Base-by-base conservation (phyloP, 2,113 vertebrate species). In the Baryphthengus martii region DNA sequence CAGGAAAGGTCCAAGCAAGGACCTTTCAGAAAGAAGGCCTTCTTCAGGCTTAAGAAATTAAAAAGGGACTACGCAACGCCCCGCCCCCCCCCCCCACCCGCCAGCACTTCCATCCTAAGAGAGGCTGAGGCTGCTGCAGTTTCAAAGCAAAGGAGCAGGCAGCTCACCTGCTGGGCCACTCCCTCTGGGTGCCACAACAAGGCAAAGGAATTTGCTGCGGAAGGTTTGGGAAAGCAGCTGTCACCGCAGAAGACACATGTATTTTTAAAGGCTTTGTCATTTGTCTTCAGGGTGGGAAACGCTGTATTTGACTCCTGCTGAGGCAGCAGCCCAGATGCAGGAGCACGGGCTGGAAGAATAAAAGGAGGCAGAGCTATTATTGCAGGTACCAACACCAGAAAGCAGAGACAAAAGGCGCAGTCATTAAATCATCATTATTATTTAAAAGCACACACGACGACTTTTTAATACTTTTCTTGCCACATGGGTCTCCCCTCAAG, bases 151-250 rank as follows among this genome's bases (percentile, higher is more conserved):
- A 90, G 17, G 78, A 95, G 61, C 65, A 80, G 50, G 67, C 88
- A 94, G 89, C 47, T 28, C 80, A 80, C 86, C 67, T 88, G 88
- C 95, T 87, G 90, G 52, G 93, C 76, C 56, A 33, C 81, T 90
- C 95, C 82, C 83, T 37, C 26, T 7, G 56, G 83, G 77, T 70
- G 79, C 61, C 88, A 88, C 61, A 74, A 47, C 63, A 74, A 65
- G 58, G 74, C 67, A 77, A 47, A 74, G 59, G 91, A 84, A 95
- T 90, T 66, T 88, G 58, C 75, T 3, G 9, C 13, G 47, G 63
- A 89, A 79, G 45, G 72, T 75, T 79, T 89, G 56, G 82, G 84
- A 81, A 81, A 97, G 77, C 81, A 96, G 85, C 93, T 95, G 94
- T 72, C 90, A 89, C 67, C 40, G 8, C 50, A 59, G 82, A 55